Percentiles rank a stretch among this genome's conserved stretches.
These are phyloP conservation scores for Petaurus breviceps DNA, from an alignment of 2,113 vertebrate genomes.

Conservation along the genomic window DNA sequence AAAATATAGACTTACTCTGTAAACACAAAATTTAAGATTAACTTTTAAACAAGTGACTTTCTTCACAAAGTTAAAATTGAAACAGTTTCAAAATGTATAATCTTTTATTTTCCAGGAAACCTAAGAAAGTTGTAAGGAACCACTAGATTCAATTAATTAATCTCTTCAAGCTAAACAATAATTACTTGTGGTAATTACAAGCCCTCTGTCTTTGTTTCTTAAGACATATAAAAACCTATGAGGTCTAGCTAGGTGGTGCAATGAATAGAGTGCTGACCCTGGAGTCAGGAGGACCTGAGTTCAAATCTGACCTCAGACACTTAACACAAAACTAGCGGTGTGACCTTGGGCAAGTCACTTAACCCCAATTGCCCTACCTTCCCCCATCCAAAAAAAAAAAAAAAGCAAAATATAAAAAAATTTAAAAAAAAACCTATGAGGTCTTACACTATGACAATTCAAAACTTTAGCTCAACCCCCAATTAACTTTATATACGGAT, in stretches of 20 bases:
- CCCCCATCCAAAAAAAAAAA: too few relatives aligned
- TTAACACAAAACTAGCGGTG: too few relatives aligned
- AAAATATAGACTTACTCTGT: not conserved
- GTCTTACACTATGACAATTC: not conserved
- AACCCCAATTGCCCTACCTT: too few relatives aligned
- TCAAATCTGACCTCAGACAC: too few relatives aligned
- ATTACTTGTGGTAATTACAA: not conserved
- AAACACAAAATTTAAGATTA: not conserved
- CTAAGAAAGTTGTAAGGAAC: not conserved
- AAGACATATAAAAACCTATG: not conserved
- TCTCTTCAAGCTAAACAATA: not conserved
- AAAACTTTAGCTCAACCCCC: slow-evolving; percentile 48
- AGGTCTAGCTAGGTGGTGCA: too few relatives aligned
- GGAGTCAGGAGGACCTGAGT: too few relatives aligned
- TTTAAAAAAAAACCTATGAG: not conserved
- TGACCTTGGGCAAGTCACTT: too few relatives aligned
- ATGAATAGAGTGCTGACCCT: too few relatives aligned
- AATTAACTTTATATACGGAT: slow-evolving; percentile 63
- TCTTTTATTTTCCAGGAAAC: not conserved
- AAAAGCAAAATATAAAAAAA: too few relatives aligned
- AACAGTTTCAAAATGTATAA: not conserved
- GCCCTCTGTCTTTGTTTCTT: not conserved
- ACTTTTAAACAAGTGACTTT: slow-evolving; percentile 12
- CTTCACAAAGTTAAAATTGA: not conserved
- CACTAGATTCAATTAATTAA: not conserved